Evolutionary conservation across 2,113 vertebrate species (phyloP).

Genomic region (Saguinus imperator): DNA sequence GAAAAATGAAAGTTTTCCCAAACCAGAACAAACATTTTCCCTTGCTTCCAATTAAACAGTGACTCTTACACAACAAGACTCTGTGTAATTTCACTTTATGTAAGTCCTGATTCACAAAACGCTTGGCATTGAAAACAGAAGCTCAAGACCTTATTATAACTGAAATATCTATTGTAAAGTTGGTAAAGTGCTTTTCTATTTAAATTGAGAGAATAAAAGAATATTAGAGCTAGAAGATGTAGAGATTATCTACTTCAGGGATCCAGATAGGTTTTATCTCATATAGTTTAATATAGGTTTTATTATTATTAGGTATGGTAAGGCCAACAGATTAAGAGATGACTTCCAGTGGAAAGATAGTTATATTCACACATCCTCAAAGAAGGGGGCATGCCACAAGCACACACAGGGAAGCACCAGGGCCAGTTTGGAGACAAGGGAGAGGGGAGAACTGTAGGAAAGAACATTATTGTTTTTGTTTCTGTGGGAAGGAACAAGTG

Average conservation of each 20-base stretch:
- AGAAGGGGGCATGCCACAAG: not conserved
- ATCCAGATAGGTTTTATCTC: not conserved
- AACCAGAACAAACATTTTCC: not conserved
- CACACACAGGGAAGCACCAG: not conserved
- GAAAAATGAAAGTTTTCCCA: constrained; percentile 33
- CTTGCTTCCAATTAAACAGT: constrained; percentile 26
- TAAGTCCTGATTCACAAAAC: constrained; percentile 39
- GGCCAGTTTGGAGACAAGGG: not conserved
- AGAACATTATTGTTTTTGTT: not conserved
- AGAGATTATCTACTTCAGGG: not conserved
- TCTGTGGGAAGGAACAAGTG: not conserved
- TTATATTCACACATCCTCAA: not conserved
- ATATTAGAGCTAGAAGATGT: not conserved
- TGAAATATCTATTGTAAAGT: not conserved
- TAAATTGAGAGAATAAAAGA: not conserved
- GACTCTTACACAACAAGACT: constrained; percentile 34
- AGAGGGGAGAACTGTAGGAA: not conserved
- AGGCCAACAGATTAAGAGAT: not conserved
- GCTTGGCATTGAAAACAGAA: constrained; percentile 10
- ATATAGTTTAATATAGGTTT: not conserved
- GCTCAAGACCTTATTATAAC: not conserved
- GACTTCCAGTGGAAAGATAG: not conserved
- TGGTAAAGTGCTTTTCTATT: not conserved
- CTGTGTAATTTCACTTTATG: constrained; percentile 30
- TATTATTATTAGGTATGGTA: not conserved